Evolutionary conservation across 1,140 invertebrate genomes (phyloP), one percentile per base, ranked within the genome.

Genomic region (Apocrypta bakeri): DNA sequence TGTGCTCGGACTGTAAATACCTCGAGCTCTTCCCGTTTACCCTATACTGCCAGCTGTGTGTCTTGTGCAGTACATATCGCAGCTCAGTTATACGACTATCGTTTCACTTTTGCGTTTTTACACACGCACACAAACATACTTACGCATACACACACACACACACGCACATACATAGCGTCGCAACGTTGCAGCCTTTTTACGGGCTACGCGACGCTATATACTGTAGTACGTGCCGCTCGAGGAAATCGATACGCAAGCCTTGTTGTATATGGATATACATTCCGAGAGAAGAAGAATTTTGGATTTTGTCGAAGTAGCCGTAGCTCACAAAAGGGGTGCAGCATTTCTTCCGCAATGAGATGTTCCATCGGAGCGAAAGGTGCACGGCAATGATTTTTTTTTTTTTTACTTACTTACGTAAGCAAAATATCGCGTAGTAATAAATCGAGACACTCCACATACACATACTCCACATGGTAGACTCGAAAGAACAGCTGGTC

Each of bases 1-100:
- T 74, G 31, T 77, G 81, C 21, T 56, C 25, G 33, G 64, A 83
- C 81, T 83, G 64, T 82, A 76, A 82, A 82, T 63, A 56, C n/a
- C 64, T 21, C 3, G 17, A 7, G 17, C 61, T 31, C 40, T 82
- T 40, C 12, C 42, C n/a, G 6, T 73, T 33, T 9, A 9, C 9
- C 68, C 29, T 66, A 66, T 42, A 25, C 42, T 2, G 14, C 1
- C 14, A 4, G 48, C 48, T 21, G 40, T 42, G 40, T 42, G 40
- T 6, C 48, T 56, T 14, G 14, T 56, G 14, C 48, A 21, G 48
- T 56, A 17, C n/a, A n/a, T 56, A 56, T 56, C n/a, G 17, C 48
- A 56, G 33, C 33, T 37, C 33, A 9, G 9, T 9, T 56, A 0
- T 56, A 17, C 21, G 17, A 17, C 48, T 14, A 56, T 1, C 56